Conservation (phyloP, 2,888 invertebrate species). For the Plebejus melissa region DNA sequence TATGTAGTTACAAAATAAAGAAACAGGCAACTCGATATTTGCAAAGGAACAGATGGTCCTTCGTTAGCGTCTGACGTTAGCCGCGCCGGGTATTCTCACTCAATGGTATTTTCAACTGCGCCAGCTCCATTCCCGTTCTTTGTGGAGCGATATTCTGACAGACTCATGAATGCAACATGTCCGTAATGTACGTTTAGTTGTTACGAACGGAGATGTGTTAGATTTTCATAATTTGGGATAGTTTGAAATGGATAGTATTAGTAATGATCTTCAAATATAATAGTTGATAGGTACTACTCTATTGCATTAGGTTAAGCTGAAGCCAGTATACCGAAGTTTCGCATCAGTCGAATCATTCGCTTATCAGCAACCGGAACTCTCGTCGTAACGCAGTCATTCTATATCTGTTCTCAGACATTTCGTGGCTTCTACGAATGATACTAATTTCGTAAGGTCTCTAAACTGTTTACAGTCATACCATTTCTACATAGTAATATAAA, state of each 20-base stretch:
- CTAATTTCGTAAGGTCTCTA: no score
- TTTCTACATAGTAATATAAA: no score
- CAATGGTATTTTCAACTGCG: conserved; percentile 5
- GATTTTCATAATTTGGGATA: not conserved
- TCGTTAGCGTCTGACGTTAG: conserved; percentile 4
- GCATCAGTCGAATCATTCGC: not conserved
- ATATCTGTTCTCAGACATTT: not conserved
- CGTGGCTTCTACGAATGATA: not conserved
- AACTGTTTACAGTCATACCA: no score
- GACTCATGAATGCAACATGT: not conserved
- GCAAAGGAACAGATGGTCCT: conserved; percentile 14
- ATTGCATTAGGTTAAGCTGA: no score
- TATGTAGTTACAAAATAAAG: conserved; percentile 4
- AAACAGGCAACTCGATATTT: not conserved
- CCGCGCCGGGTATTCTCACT: conserved; percentile 2
- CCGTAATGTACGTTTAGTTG: not conserved
- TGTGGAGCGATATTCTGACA: conserved; percentile 8
- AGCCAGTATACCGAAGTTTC: no score
- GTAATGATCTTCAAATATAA: no score
- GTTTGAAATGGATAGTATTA: not conserved
- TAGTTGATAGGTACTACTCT: no score
- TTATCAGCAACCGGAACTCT: not conserved
- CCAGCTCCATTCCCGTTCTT: conserved; percentile 1
- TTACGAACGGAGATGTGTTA: not conserved
- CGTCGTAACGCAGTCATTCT: not conserved